Evolutionary conservation across 2,113 vertebrate genomes (phyloP), one percentile per base, ranked within the genome.

Genomic region (Microcebus tavaratra): DNA sequence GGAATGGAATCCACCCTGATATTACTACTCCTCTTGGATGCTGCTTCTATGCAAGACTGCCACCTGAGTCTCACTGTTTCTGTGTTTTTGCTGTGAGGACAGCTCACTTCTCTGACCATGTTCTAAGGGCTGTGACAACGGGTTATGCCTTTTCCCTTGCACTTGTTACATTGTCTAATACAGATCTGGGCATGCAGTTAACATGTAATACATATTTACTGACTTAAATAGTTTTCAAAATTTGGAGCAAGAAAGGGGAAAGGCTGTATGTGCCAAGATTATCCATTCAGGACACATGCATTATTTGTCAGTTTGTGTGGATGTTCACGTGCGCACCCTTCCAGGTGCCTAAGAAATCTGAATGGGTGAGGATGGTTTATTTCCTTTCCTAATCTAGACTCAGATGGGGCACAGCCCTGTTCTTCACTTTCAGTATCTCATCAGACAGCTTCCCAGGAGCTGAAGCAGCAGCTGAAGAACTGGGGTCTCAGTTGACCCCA

Each of bases 11-110:
- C 15, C 7, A 21, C 34, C 20, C 39, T 14, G 63, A 48, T 25
- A 1, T n/a, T 18, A 93, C 42, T 29, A 21, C 1, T 29, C 36
- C 34, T 29, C 1, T 0, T 31, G 61, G 55, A 23, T 29, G 0
- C 45, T 45, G 42, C 50, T 89, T 73, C 63, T 89, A 36, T 48
- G 2, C 12, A 39, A n/a, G 25, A 4, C 31, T 59, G 45, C 42
- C 34, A 70, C 78, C 50, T 1, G 2, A 75, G 81, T 50, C 12
- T 7, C 23, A 63, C 14, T 13, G 10, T 50, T 42, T 45, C 75
- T 63, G 5, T 48, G 29, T 55, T 39, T 61, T 92, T 90, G 12
- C n/a, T 42, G 21, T 90, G 61, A 59, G 27, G 25, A 55, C 20
- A 21, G 14, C n/a, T 86, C 73, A 21, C 23, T 53, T 68, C 70